A percentile compares a stretch with the other conserved stretches of the same genome.
phyloP scores from a whole-genome alignment of 2,888 invertebrate species.

The Panopea generosa region DNA sequence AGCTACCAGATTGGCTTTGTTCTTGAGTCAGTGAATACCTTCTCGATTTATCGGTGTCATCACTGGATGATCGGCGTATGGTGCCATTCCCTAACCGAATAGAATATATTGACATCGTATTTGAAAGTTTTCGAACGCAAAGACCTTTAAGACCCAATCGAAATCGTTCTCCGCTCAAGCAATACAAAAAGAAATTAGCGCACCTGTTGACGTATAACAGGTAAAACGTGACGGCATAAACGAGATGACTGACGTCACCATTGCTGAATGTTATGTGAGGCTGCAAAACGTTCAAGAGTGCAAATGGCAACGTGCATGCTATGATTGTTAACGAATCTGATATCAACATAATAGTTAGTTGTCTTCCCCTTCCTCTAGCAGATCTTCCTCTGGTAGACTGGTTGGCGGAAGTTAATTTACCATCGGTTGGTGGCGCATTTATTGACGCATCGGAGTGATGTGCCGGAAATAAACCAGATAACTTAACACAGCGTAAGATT shows the following conservation, averaged over 20 bases:
- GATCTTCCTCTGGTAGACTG: not conserved
- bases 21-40: no score
- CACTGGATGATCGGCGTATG: no score
- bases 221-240: conserved; percentile 70
- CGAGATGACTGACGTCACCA: conserved; percentile 50
- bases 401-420: not conserved
- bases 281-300: conserved; percentile 59
- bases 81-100: no score
- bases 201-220: conserved; percentile 76
- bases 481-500: conserved; percentile 65
- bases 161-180: conserved; percentile 74
- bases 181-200: conserved; percentile 76
- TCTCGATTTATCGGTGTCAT: no score
- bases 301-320: conserved; percentile 72
- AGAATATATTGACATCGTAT: no score
- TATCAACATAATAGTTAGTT: conserved; percentile 73
- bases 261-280: conserved; percentile 42
- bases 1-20: no score
- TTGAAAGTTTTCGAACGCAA: not conserved
- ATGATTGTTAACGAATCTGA: conserved; percentile 73
- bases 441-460: no score
- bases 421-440: no score
- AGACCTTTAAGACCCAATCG: conserved; percentile 62
- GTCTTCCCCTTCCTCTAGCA: conserved; percentile 57
- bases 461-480: no score